phyloP scores from a whole-genome alignment of 2,888 invertebrate genomes.

The Agonopterix alstromeriana region DNA sequence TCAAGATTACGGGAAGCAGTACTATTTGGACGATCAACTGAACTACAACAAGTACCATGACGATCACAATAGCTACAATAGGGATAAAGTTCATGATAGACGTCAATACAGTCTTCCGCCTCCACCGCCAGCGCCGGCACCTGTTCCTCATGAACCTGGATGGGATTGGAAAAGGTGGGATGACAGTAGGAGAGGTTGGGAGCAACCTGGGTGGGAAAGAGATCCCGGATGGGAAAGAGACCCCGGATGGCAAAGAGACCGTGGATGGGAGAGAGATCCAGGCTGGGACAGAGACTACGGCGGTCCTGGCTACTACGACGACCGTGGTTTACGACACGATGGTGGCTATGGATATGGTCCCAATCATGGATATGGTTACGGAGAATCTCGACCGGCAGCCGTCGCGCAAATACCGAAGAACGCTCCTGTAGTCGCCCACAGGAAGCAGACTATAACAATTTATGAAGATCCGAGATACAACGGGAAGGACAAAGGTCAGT shows the following conservation, averaged over 20 bases:
- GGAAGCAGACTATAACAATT: constrained; percentile 70
- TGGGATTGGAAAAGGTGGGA: constrained; percentile 57
- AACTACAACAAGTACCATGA: constrained; percentile 60
- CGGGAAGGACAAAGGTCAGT: constrained; percentile 52
- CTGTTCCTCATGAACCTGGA: constrained; percentile 31
- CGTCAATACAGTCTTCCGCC: constrained; percentile 43
- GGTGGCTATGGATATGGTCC: constrained; percentile 61
- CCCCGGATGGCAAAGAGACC: constrained; percentile 29
- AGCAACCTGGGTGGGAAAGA: constrained; percentile 33
- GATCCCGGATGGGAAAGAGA: constrained; percentile 32
- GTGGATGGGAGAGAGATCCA: constrained; percentile 29
- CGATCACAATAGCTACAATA: constrained; percentile 51
- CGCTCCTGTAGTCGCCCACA: constrained; percentile 56
- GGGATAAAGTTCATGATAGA: constrained; percentile 50
- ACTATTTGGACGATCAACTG: constrained; percentile 60
- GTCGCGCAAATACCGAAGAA: constrained; percentile 51
- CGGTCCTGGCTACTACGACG: constrained; percentile 60
- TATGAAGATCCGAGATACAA: constrained; percentile 70
- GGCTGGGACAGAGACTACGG: constrained; percentile 52
- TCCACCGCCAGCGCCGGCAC: constrained; percentile 10
- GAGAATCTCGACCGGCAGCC: constrained; percentile 50
- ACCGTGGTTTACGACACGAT: constrained; percentile 54
- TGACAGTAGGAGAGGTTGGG: constrained; percentile 38
- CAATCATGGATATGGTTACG: constrained; percentile 54
- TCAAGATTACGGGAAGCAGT: constrained; percentile 63